Base-by-base conservation (phyloP, 2,113 vertebrate genomes). In the Vireo altiloquus region DNA sequence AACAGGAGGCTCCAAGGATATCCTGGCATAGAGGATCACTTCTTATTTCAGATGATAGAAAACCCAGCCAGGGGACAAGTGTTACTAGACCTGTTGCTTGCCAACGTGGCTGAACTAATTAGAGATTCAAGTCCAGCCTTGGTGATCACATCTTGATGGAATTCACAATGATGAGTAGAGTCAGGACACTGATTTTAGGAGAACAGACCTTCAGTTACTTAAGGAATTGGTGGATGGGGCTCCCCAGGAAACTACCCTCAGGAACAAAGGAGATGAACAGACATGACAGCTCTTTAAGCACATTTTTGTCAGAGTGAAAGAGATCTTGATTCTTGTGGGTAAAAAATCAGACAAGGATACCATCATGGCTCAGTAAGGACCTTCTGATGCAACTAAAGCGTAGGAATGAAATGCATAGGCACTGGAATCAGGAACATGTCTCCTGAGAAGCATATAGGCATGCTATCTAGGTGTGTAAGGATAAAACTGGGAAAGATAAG, bases 281-380 rank as follows among this genome's bases (percentile, higher is more conserved):
- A 31, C 49, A 13, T 31, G 6, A 23, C 21, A 60, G 6, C 13
- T 28, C 3, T 57, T 81, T 42, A 82, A 23, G 17, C 5, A 24
- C 0, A 2, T 35, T 72, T 86, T 69, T 81, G 60, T 42, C 56
- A 33, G 5, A 82, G 2, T 4, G 1, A 22, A 78, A 53, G 44
- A 74, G 3, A 8, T 44, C 17, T 74, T 3, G 1, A 53, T 79
- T 53, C 11, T 2, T 31, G 35, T 0, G 0, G 4, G 3, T 35
- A 3, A 79, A 54, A 79, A 49, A 23, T 4, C 1, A 8, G 18
- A 53, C 7, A 54, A 53, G 4, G 24, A 75, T 16, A 60, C 4
- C 6, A 46, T 33, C 9, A 56, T 7, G 3, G 6, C 44, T 79
- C 16, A 54, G 5, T 31, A 49, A 65, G 8, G 50, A 40, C 4